Evolutionary conservation across 2,888 invertebrate genomes (phyloP), one percentile per base, ranked within the genome.

Genomic region (Anarsia innoxiella): DNA sequence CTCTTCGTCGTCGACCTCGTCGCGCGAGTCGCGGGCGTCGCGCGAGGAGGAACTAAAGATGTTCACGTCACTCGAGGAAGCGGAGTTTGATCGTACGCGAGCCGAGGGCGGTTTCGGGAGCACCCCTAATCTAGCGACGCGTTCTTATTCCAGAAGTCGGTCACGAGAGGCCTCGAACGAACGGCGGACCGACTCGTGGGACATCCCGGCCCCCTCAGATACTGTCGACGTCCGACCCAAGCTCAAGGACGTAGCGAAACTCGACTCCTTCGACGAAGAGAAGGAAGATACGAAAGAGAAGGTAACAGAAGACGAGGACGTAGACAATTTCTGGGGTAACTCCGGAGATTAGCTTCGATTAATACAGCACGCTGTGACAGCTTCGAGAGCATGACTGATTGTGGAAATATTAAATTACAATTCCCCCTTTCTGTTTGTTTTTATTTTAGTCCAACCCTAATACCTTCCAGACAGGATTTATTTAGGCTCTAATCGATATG

Each of bases 31-130:
- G 39, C 86, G 87, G 42, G 85, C 87, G 41, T 89, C 89, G 15
- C 87, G 88, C 39, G 89, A 89, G 51, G 89, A 89, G 59, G 89
- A 89, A 64, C 66, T 89, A 23, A 87, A 87, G 70, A 86, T 88
- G 76, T 88, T 89, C 53, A 89, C 89, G 45, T 88, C 89, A 36
- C 78, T 89, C 51, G 89, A 89, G 62, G 88, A 89, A 63, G 87
- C 87, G 45, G 89, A 89, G 59, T 77, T 86, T 46, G 73, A 78
- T 49, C 71, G 70, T 54, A 72, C 66, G 71, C 68, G 53, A 53
- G 65, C 51, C 49, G 59, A 57, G 31, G 45, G 53, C 46, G 44
- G 56, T 42, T 72, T 66, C 51, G 76, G 77, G 53, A 83, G 83
- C 60, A 74, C 80, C 48, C 84, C 85, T 72, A 85, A 84, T 73